Percentiles rank a stretch among this genome's conserved stretches.
phyloP scores from a whole-genome alignment of 2,113 vertebrate genomes.

The Dascyllus trimaculatus region DNA sequence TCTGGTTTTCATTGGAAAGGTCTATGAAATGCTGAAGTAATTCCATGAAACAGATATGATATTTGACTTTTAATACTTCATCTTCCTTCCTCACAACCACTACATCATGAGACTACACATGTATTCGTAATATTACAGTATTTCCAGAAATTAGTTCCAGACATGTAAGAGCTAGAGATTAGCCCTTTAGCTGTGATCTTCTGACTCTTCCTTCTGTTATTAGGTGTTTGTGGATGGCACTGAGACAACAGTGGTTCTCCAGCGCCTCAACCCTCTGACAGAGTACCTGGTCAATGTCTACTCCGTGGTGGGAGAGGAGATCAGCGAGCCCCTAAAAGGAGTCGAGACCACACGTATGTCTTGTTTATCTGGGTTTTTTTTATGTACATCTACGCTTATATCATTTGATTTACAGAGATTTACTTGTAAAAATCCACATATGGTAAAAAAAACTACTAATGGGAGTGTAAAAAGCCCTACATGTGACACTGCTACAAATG shows the following conservation, averaged over 20 bases:
- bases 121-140: too few relatives aligned
- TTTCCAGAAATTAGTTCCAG: background rate
- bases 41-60: background rate
- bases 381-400: background rate
- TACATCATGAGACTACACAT: background rate
- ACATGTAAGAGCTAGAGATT: background rate
- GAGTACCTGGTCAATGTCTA: constrained; percentile 93
- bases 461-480: background rate
- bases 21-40: constrained; percentile 7
- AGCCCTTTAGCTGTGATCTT: background rate
- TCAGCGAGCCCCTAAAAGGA: constrained; percentile 93
- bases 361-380: constrained; percentile 13
- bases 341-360: constrained; percentile 93
- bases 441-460: background rate
- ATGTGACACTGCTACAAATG: background rate
- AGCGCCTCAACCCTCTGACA: constrained; percentile 90
- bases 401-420: constrained; percentile 10
- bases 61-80: constrained; percentile 14
- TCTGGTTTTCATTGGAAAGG: constrained; percentile 34
- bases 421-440: constrained; percentile 15
- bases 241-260: constrained; percentile 90
- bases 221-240: constrained; percentile 93
- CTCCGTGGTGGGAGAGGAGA: constrained; percentile 92
- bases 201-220: constrained; percentile 17
- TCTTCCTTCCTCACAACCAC: background rate